A percentile compares a stretch with the other conserved stretches of the same genome.
These are phyloP conservation scores for Phyllostomus hastatus DNA, from an alignment of 2,113 vertebrate genomes.

Conservation along the genomic window DNA sequence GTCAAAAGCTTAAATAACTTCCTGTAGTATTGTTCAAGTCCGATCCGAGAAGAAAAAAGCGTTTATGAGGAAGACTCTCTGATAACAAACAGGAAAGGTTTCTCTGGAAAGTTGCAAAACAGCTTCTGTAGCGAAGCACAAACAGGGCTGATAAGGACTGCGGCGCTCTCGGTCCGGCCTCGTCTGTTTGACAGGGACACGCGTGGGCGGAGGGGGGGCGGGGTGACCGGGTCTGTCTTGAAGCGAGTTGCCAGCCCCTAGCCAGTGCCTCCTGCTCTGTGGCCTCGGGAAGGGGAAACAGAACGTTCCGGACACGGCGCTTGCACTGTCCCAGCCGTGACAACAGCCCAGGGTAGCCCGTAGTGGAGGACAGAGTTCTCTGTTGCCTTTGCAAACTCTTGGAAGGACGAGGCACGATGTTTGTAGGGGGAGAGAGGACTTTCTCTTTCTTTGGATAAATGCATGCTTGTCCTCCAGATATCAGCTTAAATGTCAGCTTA, in stretches of 20 bases:
- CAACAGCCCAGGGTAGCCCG: neutral
- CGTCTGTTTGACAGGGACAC: neutral
- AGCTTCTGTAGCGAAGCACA: neutral
- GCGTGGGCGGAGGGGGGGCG: too few relatives aligned
- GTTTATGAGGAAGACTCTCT: neutral
- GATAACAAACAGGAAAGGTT: neutral
- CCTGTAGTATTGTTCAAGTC: neutral
- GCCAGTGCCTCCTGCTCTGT: neutral
- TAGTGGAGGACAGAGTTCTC: neutral
- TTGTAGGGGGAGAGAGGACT: neutral
- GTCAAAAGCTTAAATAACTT: constrained; percentile 2
- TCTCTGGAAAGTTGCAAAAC: constrained; percentile 26
- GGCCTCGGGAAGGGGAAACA: neutral
- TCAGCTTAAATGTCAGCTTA: neutral
- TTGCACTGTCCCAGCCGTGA: neutral
- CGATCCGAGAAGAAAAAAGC: neutral
- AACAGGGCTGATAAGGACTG: neutral
- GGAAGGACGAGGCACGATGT: neutral
- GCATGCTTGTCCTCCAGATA: neutral
- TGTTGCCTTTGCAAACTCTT: neutral
- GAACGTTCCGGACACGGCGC: neutral
- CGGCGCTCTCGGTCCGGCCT: neutral
- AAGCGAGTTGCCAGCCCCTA: neutral
- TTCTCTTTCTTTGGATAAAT: neutral
- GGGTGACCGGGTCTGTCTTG: neutral